Evolutionary conservation across 2,888 invertebrate species (phyloP).

Genomic region (Dinocampus coccinellae): DNA sequence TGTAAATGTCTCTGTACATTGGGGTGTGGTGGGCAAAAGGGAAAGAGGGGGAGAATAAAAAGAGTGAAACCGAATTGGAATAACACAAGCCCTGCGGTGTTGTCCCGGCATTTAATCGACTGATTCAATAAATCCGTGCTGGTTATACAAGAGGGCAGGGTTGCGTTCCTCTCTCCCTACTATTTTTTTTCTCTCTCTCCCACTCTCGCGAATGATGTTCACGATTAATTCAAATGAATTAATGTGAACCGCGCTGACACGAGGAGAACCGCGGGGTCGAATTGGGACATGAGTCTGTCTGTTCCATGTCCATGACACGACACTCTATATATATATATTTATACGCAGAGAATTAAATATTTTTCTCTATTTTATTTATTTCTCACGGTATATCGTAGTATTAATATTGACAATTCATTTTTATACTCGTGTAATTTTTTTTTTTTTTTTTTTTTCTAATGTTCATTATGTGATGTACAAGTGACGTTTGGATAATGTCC

Average conservation of each 20-base stretch:
- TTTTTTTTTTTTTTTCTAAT: neutral
- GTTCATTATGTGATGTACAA: too few species aligned
- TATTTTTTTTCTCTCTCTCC: neutral
- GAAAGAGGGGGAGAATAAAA: conserved; percentile 22
- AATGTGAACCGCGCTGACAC: conserved; percentile 65
- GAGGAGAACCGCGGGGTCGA: conserved; percentile 52
- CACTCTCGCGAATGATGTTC: conserved; percentile 54
- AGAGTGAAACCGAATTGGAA: too few species aligned
- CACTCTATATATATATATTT: neutral
- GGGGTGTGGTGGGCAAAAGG: conserved; percentile 22
- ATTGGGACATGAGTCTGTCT: conserved; percentile 34
- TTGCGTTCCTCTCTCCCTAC: conserved; percentile 48
- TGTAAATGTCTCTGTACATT: conserved; percentile 18
- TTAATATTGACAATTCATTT: too few species aligned
- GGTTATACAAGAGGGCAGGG: conserved; percentile 48
- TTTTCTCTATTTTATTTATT: neutral
- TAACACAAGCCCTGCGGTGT: conserved; percentile 54
- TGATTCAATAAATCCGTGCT: conserved; percentile 69
- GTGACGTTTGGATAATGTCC: too few species aligned
- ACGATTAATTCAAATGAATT: conserved; percentile 67
- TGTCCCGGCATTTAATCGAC: conserved; percentile 62
- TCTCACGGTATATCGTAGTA: neutral
- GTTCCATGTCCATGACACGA: neutral
- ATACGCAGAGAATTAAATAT: conserved; percentile 1
- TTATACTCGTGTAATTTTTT: neutral